phyloP scores from a whole-genome alignment of 2,113 vertebrate genomes.

The Gallinago jamesoni region DNA sequence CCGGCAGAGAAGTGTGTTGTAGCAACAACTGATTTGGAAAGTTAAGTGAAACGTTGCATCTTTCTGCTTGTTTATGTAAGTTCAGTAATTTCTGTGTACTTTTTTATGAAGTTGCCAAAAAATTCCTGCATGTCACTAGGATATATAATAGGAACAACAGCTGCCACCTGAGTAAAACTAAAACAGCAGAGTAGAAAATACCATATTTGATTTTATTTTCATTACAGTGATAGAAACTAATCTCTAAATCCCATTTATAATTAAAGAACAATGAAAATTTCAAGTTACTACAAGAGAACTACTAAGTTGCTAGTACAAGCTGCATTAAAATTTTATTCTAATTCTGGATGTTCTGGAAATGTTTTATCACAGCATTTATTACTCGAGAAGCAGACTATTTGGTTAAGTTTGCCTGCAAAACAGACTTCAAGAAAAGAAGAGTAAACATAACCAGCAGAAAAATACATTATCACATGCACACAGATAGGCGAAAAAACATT shows the following conservation, averaged over 20 bases:
- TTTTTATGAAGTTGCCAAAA: neutral
- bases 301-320: neutral
- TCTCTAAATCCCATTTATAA: neutral
- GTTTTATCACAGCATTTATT: neutral
- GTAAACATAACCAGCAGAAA: neutral
- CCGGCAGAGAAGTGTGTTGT: accelerated
- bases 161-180: neutral
- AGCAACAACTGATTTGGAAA: neutral
- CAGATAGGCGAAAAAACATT: neutral
- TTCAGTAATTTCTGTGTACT: neutral
- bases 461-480: neutral
- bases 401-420: neutral
- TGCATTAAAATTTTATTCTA: neutral
- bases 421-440: neutral
- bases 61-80: neutral
- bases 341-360: neutral
- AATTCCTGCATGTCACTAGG: neutral
- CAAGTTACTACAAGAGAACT: neutral
- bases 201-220: accelerated
- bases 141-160: neutral
- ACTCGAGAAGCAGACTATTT: neutral
- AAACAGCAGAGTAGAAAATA: neutral
- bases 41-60: neutral
- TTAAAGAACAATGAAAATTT: neutral
- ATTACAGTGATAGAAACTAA: neutral